Base-by-base conservation (phyloP, 2,113 vertebrate species). In the Tachuris rubrigastra region DNA sequence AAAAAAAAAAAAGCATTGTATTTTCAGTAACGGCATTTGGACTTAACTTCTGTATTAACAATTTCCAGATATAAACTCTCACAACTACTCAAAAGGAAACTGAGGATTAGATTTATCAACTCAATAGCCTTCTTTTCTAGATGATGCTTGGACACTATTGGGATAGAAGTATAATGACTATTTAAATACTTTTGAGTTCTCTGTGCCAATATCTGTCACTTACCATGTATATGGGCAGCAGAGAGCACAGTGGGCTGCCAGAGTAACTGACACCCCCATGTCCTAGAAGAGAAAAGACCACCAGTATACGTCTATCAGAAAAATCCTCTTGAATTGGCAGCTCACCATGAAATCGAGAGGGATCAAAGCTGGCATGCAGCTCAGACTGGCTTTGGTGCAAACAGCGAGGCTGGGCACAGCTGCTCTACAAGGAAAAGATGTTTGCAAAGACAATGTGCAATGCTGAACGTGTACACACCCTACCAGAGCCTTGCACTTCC, bases 401-500 rank as follows among this genome's bases (percentile, higher is more conserved):
- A 52, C 3, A 62, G 27, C 15, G 71, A 20, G 63, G 8, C 11
- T 62, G 28, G 31, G 24, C 56, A 6, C 37, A 60, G 50, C n/a
- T 55, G 37, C 37, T 62, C 60, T 15, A 1, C 41, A 66, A 37
- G 50, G 28, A 71, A 42, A 73, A 19, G 21, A 4, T n/a, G 24
- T 49, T 74, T 82, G 56, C 47, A 55, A 6, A 71, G 75, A 44
- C 25, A 3, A 13, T 2, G 3, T 12, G 52, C 78, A 73, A 35
- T 21, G 9, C 42, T 35, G 67, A 77, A 31, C 30, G 53, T 0
- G 0, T 13, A 49, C 0, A 0, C 17, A 46, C 10, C 37, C 23
- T 14, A 1, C 33, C 35, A 31, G 3, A 46, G 49, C n/a, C 47
- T 49, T 63, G 33, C 9, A 13, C 7, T 23, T 60, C 11, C 8